These are phyloP conservation scores for Xanthia icteritia DNA, from an alignment of 2,888 invertebrate species.

Conservation along the genomic window DNA sequence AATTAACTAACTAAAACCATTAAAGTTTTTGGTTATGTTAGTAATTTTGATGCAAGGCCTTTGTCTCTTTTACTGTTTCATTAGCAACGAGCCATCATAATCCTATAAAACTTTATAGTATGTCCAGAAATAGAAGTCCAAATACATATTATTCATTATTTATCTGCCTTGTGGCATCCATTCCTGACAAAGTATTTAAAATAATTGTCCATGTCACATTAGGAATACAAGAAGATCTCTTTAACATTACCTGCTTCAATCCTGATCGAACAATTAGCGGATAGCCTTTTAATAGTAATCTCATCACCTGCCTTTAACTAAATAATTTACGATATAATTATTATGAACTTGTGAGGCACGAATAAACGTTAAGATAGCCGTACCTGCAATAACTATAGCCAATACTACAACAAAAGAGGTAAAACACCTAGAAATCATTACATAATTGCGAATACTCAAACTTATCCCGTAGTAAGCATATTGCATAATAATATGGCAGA, in stretches of 20 bases:
- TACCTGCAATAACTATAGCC: not conserved
- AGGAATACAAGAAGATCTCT: not conserved
- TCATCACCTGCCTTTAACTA: not conserved
- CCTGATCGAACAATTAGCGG: not conserved
- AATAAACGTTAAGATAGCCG: not conserved
- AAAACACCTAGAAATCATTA: slow-evolving; percentile 18
- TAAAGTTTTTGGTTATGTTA: too few relatives aligned
- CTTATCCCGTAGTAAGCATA: slow-evolving; percentile 18
- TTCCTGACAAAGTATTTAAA: not conserved
- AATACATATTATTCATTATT: not conserved
- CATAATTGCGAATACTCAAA: slow-evolving; percentile 20
- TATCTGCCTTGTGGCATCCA: not conserved
- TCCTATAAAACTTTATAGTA: not conserved
- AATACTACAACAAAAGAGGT: slow-evolving; percentile 8
- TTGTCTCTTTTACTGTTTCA: not conserved
- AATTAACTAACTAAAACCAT: too few relatives aligned
- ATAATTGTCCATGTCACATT: not conserved
- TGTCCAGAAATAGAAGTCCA: not conserved
- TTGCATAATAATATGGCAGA: slow-evolving; percentile 36
- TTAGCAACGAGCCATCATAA: not conserved
- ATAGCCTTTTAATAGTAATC: not conserved
- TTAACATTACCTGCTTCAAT: not conserved
- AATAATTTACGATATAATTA: not conserved
- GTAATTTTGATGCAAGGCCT: not conserved
- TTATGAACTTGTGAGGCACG: not conserved